Evolutionary conservation across 2,113 vertebrate genomes (phyloP), one percentile per base, ranked within the genome.

Genomic region (Microcebus griseorufus): DNA sequence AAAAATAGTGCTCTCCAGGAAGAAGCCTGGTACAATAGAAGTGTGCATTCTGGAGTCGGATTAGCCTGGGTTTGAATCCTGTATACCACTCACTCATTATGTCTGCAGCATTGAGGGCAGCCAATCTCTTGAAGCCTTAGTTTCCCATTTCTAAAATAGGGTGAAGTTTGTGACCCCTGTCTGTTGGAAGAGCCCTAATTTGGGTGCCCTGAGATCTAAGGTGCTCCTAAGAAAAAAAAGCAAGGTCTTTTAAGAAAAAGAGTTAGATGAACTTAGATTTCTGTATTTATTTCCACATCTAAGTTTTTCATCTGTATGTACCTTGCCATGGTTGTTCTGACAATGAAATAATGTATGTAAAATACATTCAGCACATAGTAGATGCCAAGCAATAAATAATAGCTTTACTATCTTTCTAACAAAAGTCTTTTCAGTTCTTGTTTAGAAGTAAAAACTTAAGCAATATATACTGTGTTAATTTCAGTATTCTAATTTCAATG

Each of bases 381-480:
- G 12, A 53, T 95, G 53, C 32, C 82, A 23, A 92, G 81, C 20
- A 94, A 84, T 79, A 96, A 95, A 65, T 96, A 88, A 72, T 72
- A 81, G 32, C 55, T 89, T 82, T 81, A 51, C 93, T 93, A 60
- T 78, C 42, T 96, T 95, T 96, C 60, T 89, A 82, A 75, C 16
- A 53, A 82, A 96, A 27, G 2, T 72, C 16, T 90, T 48, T 80
- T 69, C 62, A 94, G 76, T 84, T 48, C 76, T 64, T 86, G 29
- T 81, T 93, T 94, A 96, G n/a, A 89, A 83, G 8, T 60, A 62
- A 94, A 83, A 82, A 83, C 8, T 48, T 90, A 78, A 88, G 51
- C 69, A 62, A 73, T 91, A 75, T 42, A 48, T 92, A 45, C 48
- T 7, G 6, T 90, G 69, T 88, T 95, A 62, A 98, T 95, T 95